phyloP scores from a whole-genome alignment of 92 coral and sea anemone species.

The Montipora capitata region DNA sequence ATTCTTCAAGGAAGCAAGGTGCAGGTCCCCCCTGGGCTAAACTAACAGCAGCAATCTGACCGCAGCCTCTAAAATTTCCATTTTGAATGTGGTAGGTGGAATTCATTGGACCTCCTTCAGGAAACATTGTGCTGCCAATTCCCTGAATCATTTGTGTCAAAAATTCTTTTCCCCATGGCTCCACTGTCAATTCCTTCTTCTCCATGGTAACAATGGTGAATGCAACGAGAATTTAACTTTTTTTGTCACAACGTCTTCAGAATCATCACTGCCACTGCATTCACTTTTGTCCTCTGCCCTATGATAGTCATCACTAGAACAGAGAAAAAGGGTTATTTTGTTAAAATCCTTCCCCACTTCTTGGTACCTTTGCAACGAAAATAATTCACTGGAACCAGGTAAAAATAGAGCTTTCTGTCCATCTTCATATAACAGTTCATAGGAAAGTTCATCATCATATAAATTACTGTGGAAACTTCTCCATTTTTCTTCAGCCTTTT shows the following conservation, averaged over 20 bases:
- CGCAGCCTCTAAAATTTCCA: constrained; percentile 44
- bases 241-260: too few relatives aligned
- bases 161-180: constrained; percentile 73
- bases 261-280: not conserved
- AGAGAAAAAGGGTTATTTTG: constrained; percentile 64
- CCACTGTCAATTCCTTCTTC: constrained; percentile 78
- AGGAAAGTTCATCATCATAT: constrained; percentile 59
- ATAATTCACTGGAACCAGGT: constrained; percentile 79
- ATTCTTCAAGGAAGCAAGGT: constrained; percentile 21
- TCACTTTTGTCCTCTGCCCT: constrained; percentile 41
- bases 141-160: constrained; percentile 24
- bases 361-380: constrained; percentile 65
- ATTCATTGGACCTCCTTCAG: constrained; percentile 66
- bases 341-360: constrained; percentile 80
- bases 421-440: constrained; percentile 60
- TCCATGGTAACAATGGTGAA: constrained; percentile 44
- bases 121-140: constrained; percentile 53
- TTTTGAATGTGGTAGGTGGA: constrained; percentile 58
- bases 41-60: constrained; percentile 16
- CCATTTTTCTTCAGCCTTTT: constrained; percentile 61
- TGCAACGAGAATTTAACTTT: too few relatives aligned
- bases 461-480: constrained; percentile 69
- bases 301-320: constrained; percentile 40
- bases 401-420: constrained; percentile 76
- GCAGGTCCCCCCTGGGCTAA: constrained; percentile 76